phyloP scores from a whole-genome alignment of 2,797 vertebrate genomes.

The Columba guinea region DNA sequence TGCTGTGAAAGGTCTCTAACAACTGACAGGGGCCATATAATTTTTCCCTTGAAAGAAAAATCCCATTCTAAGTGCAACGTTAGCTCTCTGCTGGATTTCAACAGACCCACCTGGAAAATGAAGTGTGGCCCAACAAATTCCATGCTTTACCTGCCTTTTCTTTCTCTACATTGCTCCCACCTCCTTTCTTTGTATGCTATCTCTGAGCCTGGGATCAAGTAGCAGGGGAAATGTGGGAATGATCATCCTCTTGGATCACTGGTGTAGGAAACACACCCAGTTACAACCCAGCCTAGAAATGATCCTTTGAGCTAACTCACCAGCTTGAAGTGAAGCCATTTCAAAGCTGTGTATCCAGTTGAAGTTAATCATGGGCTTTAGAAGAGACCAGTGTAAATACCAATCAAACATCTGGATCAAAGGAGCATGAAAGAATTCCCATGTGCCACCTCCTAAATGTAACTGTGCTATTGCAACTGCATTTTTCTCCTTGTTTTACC shows the following conservation, averaged over 20 bases:
- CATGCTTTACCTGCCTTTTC: not conserved
- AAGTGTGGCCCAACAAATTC: not conserved
- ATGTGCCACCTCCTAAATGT: not conserved
- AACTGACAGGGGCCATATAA: not conserved
- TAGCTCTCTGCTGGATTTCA: not conserved
- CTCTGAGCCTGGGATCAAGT: not conserved
- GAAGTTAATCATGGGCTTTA: not conserved
- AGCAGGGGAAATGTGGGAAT: not conserved
- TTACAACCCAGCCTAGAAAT: not conserved
- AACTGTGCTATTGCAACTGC: not conserved
- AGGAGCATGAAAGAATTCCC: not conserved
- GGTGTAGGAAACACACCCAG: not conserved
- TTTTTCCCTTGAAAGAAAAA: not conserved
- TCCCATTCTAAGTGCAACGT: not conserved
- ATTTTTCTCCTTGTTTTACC: conserved; percentile 13
- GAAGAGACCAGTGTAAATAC: not conserved
- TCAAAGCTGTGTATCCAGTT: not conserved
- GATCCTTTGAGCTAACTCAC: not conserved
- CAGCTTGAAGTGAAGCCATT: not conserved
- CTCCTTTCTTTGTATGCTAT: not conserved
- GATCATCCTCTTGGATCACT: not conserved
- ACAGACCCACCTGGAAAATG: not conserved
- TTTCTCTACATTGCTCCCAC: not conserved
- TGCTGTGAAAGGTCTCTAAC: not conserved
- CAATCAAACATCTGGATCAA: not conserved